Base-by-base conservation (phyloP, 2,113 vertebrate species). In the Galbula dea region DNA sequence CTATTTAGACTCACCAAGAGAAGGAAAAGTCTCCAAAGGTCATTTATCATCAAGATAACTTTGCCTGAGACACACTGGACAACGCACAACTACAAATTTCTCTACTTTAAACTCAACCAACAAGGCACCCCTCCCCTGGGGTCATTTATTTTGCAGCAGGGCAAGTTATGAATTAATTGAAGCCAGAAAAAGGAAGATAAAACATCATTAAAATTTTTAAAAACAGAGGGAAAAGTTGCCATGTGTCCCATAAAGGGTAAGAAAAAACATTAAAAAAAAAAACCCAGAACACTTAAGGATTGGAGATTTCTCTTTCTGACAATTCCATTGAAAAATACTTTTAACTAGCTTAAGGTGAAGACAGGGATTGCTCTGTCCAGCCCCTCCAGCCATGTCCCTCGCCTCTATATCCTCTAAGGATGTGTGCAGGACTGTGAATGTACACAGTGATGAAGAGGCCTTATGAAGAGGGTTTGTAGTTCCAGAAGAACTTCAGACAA, bases 31-130 rank as follows among this genome's bases (percentile, higher is more conserved):
- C 93, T 86, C 91, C 89, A 72, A 63, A 80, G 61, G 75, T 69
- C 15, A 3, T 85, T 82, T 85, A 89, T 69, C 81, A 55, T 16
- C 24, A 21, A 79, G 41, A 82, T 63, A 85, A 87, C 58, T 76
- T 92, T 59, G 67, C 36, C 73, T 11, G 1, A 74, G 72, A 59
- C 36, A 30, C 15, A 48, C 29, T 48, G 73, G 86, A 89, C 84
- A 92, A 85, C 37, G 82, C 0, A 0, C 0, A 0, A 83, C 93
- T 83, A 93, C 75, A 52, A 41, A 30, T 71, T 67, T 48, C 69
- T 76, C 87, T 86, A 74, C 52, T 76, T 96, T 92, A 80, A 96
- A 90, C 93, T n/a, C 74, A 87, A 58, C n/a, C 88, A 63, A 76
- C 39, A 61, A 71, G 49, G 61, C 39, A 59, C 61, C 57, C 84